Conservation (phyloP, 2,113 vertebrate genomes). For the Benthochromis sp. region DNA sequence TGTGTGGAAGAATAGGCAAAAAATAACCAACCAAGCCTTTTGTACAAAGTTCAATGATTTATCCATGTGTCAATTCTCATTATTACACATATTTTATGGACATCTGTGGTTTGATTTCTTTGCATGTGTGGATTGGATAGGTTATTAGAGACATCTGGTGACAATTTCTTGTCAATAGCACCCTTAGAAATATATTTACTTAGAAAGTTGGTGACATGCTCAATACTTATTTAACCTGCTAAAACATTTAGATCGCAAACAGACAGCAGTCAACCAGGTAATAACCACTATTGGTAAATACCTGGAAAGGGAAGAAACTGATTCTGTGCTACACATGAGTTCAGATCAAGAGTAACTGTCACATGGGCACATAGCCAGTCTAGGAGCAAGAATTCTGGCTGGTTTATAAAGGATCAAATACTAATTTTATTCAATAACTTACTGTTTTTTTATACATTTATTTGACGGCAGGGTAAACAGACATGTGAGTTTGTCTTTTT, state of each 20-base stretch:
- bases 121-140: background rate
- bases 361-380: background rate
- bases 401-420: background rate
- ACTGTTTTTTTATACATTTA: background rate
- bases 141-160: background rate
- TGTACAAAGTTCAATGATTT: background rate
- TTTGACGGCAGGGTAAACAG: background rate
- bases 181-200: background rate
- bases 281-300: background rate
- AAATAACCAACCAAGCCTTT: background rate
- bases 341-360: background rate
- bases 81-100: background rate
- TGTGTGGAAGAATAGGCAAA: background rate
- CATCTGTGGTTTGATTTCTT: background rate
- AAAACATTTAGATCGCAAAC: background rate
- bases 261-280: background rate
- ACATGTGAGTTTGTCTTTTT: background rate
- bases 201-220: background rate
- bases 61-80: background rate
- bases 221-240: background rate
- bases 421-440: background rate
- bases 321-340: background rate
- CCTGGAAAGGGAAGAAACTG: background rate
- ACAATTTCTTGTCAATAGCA: background rate
- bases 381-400: background rate